Evolutionary conservation across 2,113 vertebrate genomes (phyloP).

Genomic region (Pangasianodon gigas): DNA sequence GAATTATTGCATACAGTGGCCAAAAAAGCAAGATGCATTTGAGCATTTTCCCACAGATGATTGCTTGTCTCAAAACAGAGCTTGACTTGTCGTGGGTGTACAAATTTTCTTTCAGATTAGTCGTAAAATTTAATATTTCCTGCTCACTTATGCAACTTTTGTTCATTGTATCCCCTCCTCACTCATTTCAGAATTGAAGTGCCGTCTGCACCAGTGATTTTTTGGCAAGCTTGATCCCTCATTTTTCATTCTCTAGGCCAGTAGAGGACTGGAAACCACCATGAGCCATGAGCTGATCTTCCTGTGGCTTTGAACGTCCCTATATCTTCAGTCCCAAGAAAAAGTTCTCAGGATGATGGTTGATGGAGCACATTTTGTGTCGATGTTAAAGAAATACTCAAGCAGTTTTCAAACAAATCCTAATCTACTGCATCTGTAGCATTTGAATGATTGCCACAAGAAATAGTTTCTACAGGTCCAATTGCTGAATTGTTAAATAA

Average conservation of each 20-base stretch:
- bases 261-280: slow-evolving; percentile 8
- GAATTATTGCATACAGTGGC: not conserved
- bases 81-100: slow-evolving; percentile 13
- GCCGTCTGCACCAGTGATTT: not conserved
- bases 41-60: not conserved
- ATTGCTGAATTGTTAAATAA: not conserved
- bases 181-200: not conserved
- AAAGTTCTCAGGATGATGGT: slow-evolving; percentile 10
- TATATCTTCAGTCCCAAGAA: not conserved
- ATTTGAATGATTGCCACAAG: not conserved
- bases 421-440: not conserved
- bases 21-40: not conserved
- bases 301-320: not conserved
- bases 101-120: not conserved
- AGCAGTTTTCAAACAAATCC: not conserved
- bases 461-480: not conserved
- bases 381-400: not conserved
- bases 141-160: slow-evolving; percentile 9
- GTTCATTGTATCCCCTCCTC: not conserved
- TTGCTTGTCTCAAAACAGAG: not conserved
- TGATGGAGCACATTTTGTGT: slow-evolving; percentile 25
- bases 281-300: slow-evolving; percentile 1
- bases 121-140: slow-evolving; percentile 16
- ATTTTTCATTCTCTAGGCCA: slow-evolving; percentile 15
- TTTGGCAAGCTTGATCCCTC: not conserved